Evolutionary conservation across 2,113 vertebrate species (phyloP), one percentile per base, ranked within the genome.

Genomic region (Oreochromis tanganicae): DNA sequence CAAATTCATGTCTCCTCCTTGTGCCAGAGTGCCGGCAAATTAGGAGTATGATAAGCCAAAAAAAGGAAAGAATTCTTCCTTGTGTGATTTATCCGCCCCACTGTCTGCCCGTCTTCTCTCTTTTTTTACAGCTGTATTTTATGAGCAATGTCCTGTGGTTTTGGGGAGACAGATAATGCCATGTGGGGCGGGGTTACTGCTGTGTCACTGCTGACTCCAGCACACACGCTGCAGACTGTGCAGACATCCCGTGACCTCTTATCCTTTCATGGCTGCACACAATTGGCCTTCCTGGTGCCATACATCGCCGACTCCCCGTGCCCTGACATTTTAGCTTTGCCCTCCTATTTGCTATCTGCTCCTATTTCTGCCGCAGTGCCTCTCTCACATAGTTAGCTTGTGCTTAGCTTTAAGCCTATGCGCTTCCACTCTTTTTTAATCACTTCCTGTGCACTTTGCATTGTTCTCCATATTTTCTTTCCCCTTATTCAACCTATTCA

Each of bases 241-340:
- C 91, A 85, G 80, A 88, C 86, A 81, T 81, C 32, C 50, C 3
- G 6, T 88, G 88, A 93, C 90, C 91, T 50, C 52, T 71, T 86
- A 50, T 80, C 36, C 71, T 24, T 82, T n/a, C 48, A 36, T 46
- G 32, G 79, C 61, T 61, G 48, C 82, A 24, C 68, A 73, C 88
- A 78, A 73, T 90, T 90, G 84, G 82, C 83, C 84, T 32, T 52
- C 82, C 12, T 34, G 50, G 78, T 59, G 82, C 48, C 16, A 68
- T 34, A 9, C 54, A 73, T 85, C 21, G 24, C 63, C 38, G 54
- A 57, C 57, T 83, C 41, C 59, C 79, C 41, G 68, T 5, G 86
- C 79, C 89, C 84, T 94, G 94, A 92, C 92, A 94, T 94, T 94
- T 94, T 68, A 91, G 87, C 86, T 93, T 89, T 87, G 85, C 90